Percentiles rank a stretch among this genome's conserved stretches.
Conservation (phyloP, 2,113 vertebrate species). For the Amia ocellicauda region DNA sequence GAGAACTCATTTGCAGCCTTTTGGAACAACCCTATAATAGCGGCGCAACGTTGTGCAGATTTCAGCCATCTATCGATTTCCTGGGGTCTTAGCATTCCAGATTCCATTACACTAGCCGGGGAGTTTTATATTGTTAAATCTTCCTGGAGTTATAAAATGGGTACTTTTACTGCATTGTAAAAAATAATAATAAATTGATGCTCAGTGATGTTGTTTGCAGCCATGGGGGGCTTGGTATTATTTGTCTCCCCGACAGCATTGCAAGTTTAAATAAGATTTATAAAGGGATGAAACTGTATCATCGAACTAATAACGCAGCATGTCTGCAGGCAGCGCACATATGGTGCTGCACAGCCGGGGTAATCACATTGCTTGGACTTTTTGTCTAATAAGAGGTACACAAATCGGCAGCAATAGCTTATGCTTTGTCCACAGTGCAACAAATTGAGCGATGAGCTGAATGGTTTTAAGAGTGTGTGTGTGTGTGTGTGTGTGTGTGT, state of each 20-base stretch:
- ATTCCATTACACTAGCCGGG: not conserved
- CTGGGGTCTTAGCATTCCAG: not conserved
- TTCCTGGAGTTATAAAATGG: not conserved
- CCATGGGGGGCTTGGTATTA: not conserved
- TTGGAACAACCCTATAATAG: not conserved
- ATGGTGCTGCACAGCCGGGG: not conserved
- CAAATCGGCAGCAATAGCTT: too few relatives aligned
- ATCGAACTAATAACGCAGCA: not conserved
- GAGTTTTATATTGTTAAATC: constrained; percentile 2
- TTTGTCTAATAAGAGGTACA: too few relatives aligned
- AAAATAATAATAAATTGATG: constrained; percentile 2
- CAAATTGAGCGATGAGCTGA: too few relatives aligned
- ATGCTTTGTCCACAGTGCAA: too few relatives aligned
- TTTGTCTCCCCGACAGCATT: not conserved
- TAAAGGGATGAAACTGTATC: not conserved
- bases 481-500: too few relatives aligned
- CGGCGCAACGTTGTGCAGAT: not conserved
- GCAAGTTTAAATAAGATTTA: constrained; percentile 1
- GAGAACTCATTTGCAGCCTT: not conserved
- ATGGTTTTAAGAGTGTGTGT: too few relatives aligned
- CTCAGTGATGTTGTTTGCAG: not conserved
- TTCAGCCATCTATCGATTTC: not conserved
- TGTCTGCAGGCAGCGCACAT: constrained; percentile 1
- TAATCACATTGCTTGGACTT: not conserved
- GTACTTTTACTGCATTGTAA: not conserved